Base-by-base conservation (phyloP, 2,113 vertebrate genomes). In the Cricetomys ansorgei region DNA sequence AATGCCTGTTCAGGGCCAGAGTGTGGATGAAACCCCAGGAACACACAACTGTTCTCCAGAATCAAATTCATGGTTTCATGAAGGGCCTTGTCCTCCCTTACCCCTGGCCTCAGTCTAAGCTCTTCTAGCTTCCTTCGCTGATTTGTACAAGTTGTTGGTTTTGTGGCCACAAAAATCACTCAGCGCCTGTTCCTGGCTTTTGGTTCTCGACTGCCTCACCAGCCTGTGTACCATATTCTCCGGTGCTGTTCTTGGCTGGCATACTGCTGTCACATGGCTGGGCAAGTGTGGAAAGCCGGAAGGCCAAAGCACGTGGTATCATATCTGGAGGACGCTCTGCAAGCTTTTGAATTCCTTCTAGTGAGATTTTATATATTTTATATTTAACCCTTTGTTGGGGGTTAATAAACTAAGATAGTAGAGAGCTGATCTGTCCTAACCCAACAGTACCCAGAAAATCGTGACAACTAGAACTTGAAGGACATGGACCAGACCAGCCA, bases 11-110 rank as follows among this genome's bases (percentile, higher is more conserved):
- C 11, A 37, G 34, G 45, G 0, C 0, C 7, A 23, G 62, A 31
- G 29, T 23, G 3, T 37, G 83, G 50, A 16, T 7, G 5, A 50
- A 53, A n/a, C 29, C 48, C 8, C 43, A 59, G 86, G 64, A n/a
- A 17, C 59, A 45, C 3, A 34, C 2, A 19, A 9, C 6, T 1
- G 11, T 0, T 1, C 50, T 34, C 37, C 31, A 53, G 76, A 45
- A 12, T 4, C 8, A 55, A 64, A 76, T 29, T 13, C 6, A 0
- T 4, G 76, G 45, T 2, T 0, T 21, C 25, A 2, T 2, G 21
- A 10, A 37, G 0, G 27, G 70, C 55, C 72, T 12, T 25, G n/a
- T 43, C 73, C 69, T 50, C 17, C 21, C 13, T 11, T 13, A 55
- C 17, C 7, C 10, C n/a, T 1, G 8, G 40, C 10, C 50, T 55